Evolutionary conservation across 2,888 invertebrate genomes (phyloP), one percentile per base, ranked within the genome.

Genomic region (Xanthia icteritia): DNA sequence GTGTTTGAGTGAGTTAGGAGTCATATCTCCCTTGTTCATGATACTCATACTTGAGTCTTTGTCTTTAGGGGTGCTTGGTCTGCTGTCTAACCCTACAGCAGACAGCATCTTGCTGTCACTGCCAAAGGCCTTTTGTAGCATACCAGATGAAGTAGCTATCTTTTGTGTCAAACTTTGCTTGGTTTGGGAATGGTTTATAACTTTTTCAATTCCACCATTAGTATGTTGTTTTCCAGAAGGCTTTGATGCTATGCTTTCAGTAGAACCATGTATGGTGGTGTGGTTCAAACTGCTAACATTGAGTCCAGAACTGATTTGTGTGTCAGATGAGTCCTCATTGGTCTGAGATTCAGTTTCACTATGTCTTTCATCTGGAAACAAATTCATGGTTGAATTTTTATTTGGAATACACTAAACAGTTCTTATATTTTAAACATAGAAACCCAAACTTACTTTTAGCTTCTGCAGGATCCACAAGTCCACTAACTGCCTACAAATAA

Each of bases 271-370:
- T 86, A 96, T 96, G 45, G 96, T 96, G 4, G 96, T 96, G 79
- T 96, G 96, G 84, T 97, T 96, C 71, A 96, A 89, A 84, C 90
- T 94, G 73, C 95, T 93, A 84, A 97, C 95, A 81, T 96, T 97
- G 66, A 95, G 87, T 60, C 93, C 93, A 60, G 96, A 90, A 82
- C 96, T 97, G 61, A 97, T 96, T 97, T 98, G 97, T 93, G 98
- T 97, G 93, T 98, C 97, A 90, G 97, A 97, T 81, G 98, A 97
- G 94, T 98, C 97, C 94, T 98, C 97, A 96, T 97, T 97, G 77
- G 98, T 98, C 93, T 98, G 98, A 23, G 98, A 98, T 95, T 99
- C 99, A 64, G 98, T 98, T 95, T 99, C 99, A 94, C 98, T 99
- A 92, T 98, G 98, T 90, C 98, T 97, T 93, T 98, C 98, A 96